These are phyloP conservation scores for Philaethria dido DNA, from an alignment of 2,888 invertebrate species.

Conservation along the genomic window DNA sequence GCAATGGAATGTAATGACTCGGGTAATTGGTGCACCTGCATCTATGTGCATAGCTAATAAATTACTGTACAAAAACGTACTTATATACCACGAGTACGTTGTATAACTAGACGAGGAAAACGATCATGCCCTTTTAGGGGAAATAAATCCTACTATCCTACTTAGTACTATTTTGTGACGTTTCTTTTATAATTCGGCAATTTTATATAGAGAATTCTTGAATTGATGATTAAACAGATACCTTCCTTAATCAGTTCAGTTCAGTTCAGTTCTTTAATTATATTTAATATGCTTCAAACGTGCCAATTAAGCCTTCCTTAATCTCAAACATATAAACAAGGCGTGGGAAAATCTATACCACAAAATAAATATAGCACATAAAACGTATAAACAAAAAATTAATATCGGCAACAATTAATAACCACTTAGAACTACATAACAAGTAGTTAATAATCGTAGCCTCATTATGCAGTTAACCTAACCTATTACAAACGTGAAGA, in stretches of 20 bases:
- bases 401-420: background rate
- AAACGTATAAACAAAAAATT: background rate
- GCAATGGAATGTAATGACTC: slow-evolving; percentile 15
- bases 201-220: no score
- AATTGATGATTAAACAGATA: no score
- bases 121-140: background rate
- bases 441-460: slow-evolving; percentile 6
- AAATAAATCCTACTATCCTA: background rate
- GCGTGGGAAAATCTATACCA: background rate
- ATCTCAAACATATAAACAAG: background rate
- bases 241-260: no score
- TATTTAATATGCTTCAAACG: no score
- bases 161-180: background rate
- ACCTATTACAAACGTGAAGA: slow-evolving; percentile 6
- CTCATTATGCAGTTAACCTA: slow-evolving; percentile 14
- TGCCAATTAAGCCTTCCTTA: no score
- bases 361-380: background rate
- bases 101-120: slow-evolving; percentile 8
- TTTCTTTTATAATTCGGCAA: background rate
- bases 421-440: background rate
- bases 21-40: slow-evolving; percentile 26
- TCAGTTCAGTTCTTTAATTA: no score
- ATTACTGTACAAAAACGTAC: slow-evolving; percentile 19
- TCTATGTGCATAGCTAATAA: slow-evolving; percentile 19
- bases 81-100: no score